A percentile compares a stretch with the other conserved stretches of the same genome.
Conservation (phyloP, 2,888 invertebrate genomes). For the Schizotus pectinicornis region DNA sequence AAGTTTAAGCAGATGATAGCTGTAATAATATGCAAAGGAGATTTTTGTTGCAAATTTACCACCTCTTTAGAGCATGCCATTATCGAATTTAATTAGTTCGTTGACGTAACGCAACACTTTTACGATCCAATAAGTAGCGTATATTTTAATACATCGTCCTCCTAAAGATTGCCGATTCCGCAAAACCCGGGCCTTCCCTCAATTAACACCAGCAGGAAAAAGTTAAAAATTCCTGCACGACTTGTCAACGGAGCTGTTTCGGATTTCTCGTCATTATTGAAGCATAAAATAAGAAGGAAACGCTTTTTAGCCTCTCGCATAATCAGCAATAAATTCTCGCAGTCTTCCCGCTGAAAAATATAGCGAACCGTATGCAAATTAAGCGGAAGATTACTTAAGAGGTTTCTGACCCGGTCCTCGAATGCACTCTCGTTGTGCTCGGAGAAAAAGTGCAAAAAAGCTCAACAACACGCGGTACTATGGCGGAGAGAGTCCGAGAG, state of each 20-base stretch:
- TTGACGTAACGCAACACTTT: no score
- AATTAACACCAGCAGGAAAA: conserved; percentile 14
- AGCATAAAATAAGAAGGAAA: conserved; percentile 28
- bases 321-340: neutral
- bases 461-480: neutral
- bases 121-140: no score
- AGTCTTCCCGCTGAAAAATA: neutral
- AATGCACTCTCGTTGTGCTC: conserved; percentile 3
- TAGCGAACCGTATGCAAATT: conserved; percentile 31
- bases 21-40: no score
- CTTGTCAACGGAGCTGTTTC: conserved; percentile 19
- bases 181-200: conserved; percentile 8
- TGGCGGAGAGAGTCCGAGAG: neutral
- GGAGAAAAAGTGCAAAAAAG: neutral
- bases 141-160: no score
- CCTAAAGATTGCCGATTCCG: no score
- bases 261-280: conserved; percentile 24
- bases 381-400: conserved; percentile 37
- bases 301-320: conserved; percentile 2
- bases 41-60: no score
- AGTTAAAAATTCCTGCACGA: conserved; percentile 21
- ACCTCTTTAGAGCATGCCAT: no score
- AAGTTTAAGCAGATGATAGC: no score
- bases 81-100: no score
- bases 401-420: conserved; percentile 34